These are phyloP conservation scores for Trachelus stipa DNA, from an alignment of 2,888 invertebrate species.

Conservation along the genomic window DNA sequence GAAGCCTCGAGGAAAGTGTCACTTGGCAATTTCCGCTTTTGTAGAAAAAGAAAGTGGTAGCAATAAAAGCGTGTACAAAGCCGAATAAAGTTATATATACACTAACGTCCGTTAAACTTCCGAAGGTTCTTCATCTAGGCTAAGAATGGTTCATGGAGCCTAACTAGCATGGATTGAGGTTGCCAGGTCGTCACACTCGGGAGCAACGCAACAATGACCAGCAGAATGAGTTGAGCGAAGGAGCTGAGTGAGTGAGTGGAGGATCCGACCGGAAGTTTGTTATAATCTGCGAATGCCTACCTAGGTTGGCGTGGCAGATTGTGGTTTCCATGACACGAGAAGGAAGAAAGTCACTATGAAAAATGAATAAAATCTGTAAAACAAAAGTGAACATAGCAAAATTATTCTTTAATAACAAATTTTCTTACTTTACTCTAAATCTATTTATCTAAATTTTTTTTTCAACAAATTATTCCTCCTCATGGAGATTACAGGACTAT, in stretches of 20 bases:
- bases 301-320: conserved; percentile 20
- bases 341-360: background rate
- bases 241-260: conserved; percentile 19
- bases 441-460: no score
- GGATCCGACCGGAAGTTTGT: conserved; percentile 39
- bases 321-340: background rate
- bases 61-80: no score
- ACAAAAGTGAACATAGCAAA: background rate
- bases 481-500: no score
- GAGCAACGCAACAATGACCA: conserved; percentile 59
- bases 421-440: no score
- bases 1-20: no score
- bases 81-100: no score
- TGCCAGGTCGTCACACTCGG: conserved; percentile 60
- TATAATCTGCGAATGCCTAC: conserved; percentile 42
- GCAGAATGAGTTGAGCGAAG: conserved; percentile 36
- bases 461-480: no score
- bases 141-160: conserved; percentile 24
- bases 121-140: no score
- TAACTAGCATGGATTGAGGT: conserved; percentile 53
- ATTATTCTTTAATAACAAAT: background rate
- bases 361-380: background rate
- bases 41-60: no score
- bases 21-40: no score
- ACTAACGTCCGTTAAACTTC: no score